Evolutionary conservation across 2,113 vertebrate genomes (phyloP), one percentile per base, ranked within the genome.

Genomic region (Halichoerus grypus): DNA sequence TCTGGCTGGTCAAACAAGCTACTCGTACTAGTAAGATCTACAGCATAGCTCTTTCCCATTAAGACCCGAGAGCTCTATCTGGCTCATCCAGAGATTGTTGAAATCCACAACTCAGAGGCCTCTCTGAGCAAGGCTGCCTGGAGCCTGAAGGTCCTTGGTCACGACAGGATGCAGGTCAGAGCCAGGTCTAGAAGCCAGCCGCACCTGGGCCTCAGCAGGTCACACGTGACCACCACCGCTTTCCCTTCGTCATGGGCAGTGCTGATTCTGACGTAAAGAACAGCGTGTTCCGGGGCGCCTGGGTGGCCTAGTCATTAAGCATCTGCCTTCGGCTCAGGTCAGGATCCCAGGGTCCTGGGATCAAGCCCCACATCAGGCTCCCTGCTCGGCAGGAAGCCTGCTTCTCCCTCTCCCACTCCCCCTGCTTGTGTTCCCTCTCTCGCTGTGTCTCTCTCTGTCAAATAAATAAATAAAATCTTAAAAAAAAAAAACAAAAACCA

Each of bases 121-220:
- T 26, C 12, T 93, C 69, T 74, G 74, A 85, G 72, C 63, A 36
- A 61, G 24, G 61, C 26, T 61, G 39, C 46, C 55, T 5, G 69
- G 39, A 82, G 12, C 53, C 53, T 31, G 28, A 19, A 31, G 72
- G 69, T 3, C 7, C 6, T 33, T 4, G 12, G 28, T 49, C 31
- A 16, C 0, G 18, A 36, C 15, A 42, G 59, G 33, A 63, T 0
- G 0, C 0, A 5, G 4, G 9, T 89, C 53, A 71, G 26, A 88
- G 79, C 9, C 0, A 6, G 79, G 79, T 24, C 46, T 53, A 71
- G 26, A 82, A 39, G 31, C 24, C 6, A 7, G 39, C n/a, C 39
- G 86, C 4, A 33, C 42, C 65, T 4, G 18, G 12, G 19, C 19
- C 19, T 22, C 15, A 0, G 9, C 61, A 26, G 55, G 49, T 96